Evolutionary conservation across 2,113 vertebrate genomes (phyloP).

Genomic region (Prinia subflava): DNA sequence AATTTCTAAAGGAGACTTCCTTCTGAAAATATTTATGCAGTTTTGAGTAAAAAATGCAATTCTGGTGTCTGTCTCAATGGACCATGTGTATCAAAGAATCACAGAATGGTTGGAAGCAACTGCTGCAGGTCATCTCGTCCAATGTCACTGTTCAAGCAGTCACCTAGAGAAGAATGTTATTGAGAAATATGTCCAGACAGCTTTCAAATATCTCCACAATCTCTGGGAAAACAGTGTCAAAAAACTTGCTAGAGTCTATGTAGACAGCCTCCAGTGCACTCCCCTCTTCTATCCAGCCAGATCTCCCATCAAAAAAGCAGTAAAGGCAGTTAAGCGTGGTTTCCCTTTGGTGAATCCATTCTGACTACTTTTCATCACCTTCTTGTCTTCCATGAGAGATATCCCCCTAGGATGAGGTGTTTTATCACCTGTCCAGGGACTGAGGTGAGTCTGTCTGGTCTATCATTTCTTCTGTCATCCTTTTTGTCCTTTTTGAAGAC

Average conservation of each 20-base stretch:
- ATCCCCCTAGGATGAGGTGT: background rate
- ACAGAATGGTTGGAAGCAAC: background rate
- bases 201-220: background rate
- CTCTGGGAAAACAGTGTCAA: background rate
- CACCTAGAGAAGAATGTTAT: background rate
- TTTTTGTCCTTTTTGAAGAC: background rate
- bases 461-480: no score
- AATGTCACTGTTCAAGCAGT: background rate
- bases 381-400: background rate
- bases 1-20: background rate
- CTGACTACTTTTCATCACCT: background rate
- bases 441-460: background rate
- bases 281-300: background rate
- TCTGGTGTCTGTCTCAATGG: background rate
- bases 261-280: background rate
- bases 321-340: background rate
- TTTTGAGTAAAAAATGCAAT: background rate
- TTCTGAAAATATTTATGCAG: background rate
- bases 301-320: background rate
- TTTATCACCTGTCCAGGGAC: background rate
- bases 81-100: background rate
- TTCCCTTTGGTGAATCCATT: background rate
- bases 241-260: background rate
- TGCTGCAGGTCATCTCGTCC: background rate
- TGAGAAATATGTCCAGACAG: background rate